Evolutionary conservation across 2,797 vertebrate genomes (phyloP), one percentile per base, ranked within the genome.

Genomic region (Chloroceryle inda): DNA sequence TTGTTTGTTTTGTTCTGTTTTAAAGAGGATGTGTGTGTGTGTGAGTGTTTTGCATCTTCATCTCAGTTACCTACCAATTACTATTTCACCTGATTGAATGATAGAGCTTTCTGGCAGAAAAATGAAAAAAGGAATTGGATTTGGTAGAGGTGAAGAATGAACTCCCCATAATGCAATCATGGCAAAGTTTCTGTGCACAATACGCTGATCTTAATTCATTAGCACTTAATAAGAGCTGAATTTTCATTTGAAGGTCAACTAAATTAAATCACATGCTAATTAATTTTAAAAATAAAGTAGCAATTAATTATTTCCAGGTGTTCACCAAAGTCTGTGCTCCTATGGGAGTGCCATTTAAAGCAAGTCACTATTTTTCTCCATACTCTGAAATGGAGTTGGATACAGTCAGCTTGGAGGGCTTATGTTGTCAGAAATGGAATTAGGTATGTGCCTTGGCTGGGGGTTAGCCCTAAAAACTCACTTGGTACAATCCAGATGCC

Each of bases 231-330:
- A 97, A 94, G 88, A 83, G 85, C 24, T 69, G 93, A 96, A 93
- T 98, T 96, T 96, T 93, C 78, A 67, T 97, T 79, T 96, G 93
- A 97, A 98, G 92, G 95, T 96, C 96, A 97, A 69, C 84, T 89
- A 95, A 96, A 97, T 93, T 93, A 96, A 96, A 97, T 97, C 66
- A 75, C 91, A 93, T 84, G 82, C 88, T 97, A 96, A 98, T 97
- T 96, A 96, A 97, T 97, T 97, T 97, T 85, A 52, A 97, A 97
- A 96, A 81, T 89, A 96, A 96, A 96, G 38, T 85, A 68, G 85
- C 37, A 12, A 55, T 97, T 97, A 95, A 96, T 91, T 94, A 93
- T 94, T 97, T 93, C 88, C 95, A 97, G 95, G 91, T 96, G 77
- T 90, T 96, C 80, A 78, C 66, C 67, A 13, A 29, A 90, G 59